Evolutionary conservation across 2,113 vertebrate species (phyloP).

Genomic region (Cricetomys ansorgei): DNA sequence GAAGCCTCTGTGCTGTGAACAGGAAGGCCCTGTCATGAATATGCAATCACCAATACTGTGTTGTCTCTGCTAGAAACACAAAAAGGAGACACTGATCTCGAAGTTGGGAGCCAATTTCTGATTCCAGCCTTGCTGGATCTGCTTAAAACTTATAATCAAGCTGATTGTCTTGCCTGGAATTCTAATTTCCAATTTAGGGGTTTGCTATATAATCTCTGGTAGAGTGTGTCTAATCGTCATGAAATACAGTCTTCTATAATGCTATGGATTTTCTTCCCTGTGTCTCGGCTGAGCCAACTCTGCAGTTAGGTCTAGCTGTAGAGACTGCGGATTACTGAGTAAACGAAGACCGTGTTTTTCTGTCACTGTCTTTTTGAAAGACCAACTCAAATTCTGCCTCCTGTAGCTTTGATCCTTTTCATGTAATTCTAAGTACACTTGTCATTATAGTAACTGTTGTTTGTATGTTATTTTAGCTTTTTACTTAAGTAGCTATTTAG

Average conservation of each 20-base stretch:
- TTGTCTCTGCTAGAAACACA: constrained; percentile 66
- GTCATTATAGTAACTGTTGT: constrained; percentile 99
- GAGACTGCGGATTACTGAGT: constrained; percentile 93
- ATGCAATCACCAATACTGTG: not conserved
- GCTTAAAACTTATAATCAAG: constrained; percentile 84
- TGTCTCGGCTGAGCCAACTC: constrained; percentile 87
- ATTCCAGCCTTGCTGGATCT: constrained; percentile 78
- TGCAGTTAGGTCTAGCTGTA: constrained; percentile 87
- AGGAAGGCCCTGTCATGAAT: constrained; percentile 64
- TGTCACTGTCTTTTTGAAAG: constrained; percentile 94
- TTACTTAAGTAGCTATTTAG: constrained; percentile 99
- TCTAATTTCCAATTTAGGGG: constrained; percentile 86
- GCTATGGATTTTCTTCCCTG: constrained; percentile 81
- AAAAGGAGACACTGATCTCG: constrained; percentile 45
- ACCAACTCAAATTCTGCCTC: constrained; percentile 90
- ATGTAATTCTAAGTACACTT: constrained; percentile 95
- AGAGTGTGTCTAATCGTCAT: constrained; percentile 85
- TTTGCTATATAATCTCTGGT: constrained; percentile 86
- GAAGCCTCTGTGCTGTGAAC: constrained; percentile 22
- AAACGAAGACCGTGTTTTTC: constrained; percentile 91
- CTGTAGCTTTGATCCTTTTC: constrained; percentile 94
- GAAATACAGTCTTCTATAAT: constrained; percentile 84
- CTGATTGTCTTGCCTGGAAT: constrained; percentile 84
- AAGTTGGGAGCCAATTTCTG: constrained; percentile 75
- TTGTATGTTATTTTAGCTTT: constrained; percentile 99